Evolutionary conservation across 2,113 vertebrate species (phyloP), one percentile per base, ranked within the genome.

Genomic region (Zosterops borbonicus): DNA sequence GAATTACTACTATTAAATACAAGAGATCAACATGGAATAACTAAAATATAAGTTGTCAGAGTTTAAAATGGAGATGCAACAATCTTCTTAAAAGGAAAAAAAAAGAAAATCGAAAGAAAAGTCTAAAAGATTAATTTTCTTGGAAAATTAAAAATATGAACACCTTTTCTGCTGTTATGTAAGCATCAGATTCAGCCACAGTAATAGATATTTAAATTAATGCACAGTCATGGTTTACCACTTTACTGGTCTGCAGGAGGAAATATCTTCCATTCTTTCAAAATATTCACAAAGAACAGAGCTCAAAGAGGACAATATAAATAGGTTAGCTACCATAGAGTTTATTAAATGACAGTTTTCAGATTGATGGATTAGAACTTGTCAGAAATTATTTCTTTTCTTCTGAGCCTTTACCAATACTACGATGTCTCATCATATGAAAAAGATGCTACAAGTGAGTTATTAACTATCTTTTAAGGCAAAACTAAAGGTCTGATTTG

Each of bases 1-100:
- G 62, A 98, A 93, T 97, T 29, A 95, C 29, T 39, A 50, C 37
- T 18, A 12, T 97, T 95, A 97, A 82, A 85, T 62, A 67, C 8
- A 60, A 42, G 53, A 96, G 49, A 50, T 29, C 35, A 75, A 22
- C 47, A 81, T 2, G 18, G 53, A 96, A 95, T 53, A 91, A 47
- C 39, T 94, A 75, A 90, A 80, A 77, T 35, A 73, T 2, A 85
- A 91, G 60, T 15, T 37, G 7, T 27, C 46, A 53, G 7, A 11
- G 11, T 60, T 92, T 71, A 87, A 91, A 87, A 91, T 22, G 58
- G 35, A 81, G 3, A 35, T 59, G 19, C 50, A 67, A 60, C 9
- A 50, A 37, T 7, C 3, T 50, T 79, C 41, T 59, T 62, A 39
- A n/a, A 44, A 10, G 1, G 9, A 14, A 25, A 31, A 25, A 25